phyloP scores from a whole-genome alignment of 2,888 invertebrate genomes.

The Habrosyne pyritoides region DNA sequence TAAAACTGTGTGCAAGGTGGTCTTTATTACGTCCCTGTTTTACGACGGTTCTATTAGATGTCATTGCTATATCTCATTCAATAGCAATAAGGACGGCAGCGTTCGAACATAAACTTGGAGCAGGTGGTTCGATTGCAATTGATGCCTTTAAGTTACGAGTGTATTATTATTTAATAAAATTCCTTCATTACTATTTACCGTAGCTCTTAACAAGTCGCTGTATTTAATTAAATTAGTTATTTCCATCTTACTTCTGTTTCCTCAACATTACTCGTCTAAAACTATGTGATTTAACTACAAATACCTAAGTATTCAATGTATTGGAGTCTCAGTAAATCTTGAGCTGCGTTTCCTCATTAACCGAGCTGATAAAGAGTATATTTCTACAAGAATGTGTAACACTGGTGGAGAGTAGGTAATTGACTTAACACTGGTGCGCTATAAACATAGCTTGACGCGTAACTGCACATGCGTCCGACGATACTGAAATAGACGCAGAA shows the following conservation, averaged over 20 bases:
- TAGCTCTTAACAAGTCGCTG: not conserved
- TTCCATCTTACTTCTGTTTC: not conserved
- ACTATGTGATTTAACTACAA: no score
- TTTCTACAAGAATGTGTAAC: slow-evolving; percentile 38
- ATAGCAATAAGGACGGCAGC: slow-evolving; percentile 33
- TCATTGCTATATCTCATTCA: slow-evolving; percentile 39
- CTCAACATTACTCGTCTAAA: not conserved
- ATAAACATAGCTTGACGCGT: slow-evolving; percentile 35
- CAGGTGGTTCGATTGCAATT: slow-evolving; percentile 44
- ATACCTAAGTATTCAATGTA: not conserved
- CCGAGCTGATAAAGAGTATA: not conserved
- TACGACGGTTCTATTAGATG: slow-evolving; percentile 35
- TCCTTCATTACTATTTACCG: not conserved
- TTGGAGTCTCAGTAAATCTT: not conserved
- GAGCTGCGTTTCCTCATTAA: not conserved
- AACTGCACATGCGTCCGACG: slow-evolving; percentile 36
- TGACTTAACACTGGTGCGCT: slow-evolving; percentile 41
- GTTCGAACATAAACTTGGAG: slow-evolving; percentile 39
- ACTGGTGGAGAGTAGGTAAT: slow-evolving; percentile 37
- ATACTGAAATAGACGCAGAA: slow-evolving; percentile 67
- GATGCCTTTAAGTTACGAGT: slow-evolving; percentile 26
- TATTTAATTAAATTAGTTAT: not conserved
- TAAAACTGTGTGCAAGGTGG: slow-evolving; percentile 12
- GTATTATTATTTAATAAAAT: slow-evolving; percentile 22
- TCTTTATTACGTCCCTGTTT: slow-evolving; percentile 21